Percentiles rank a stretch among this genome's conserved stretches.
These are phyloP conservation scores for Alethe castanea DNA, from an alignment of 2,113 vertebrate species.

Conservation along the genomic window DNA sequence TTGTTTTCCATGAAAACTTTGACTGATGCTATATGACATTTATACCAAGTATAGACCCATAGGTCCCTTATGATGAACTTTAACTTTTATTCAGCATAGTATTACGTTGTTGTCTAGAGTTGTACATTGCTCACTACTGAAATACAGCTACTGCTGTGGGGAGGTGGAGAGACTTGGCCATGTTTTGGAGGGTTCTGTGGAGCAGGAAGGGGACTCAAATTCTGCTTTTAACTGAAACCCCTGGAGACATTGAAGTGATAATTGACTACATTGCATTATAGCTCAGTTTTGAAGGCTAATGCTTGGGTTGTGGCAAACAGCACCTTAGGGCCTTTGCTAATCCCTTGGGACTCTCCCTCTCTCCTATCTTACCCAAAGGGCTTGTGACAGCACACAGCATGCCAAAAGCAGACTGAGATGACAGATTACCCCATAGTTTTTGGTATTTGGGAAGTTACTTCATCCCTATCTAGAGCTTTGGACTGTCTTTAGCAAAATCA, in stretches of 20 bases:
- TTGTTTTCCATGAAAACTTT: constrained; percentile 34
- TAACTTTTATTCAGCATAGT: neutral
- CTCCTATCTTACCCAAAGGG: too few species aligned
- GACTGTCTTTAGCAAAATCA: neutral
- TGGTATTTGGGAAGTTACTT: neutral
- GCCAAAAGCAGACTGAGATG: neutral
- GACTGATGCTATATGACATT: neutral
- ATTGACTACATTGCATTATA: neutral
- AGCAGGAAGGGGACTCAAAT: neutral
- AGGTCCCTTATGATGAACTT: neutral
- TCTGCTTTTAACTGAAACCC: neutral
- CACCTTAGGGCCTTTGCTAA: too few species aligned
- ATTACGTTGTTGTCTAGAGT: neutral
- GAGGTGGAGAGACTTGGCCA: neutral
- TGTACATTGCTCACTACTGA: neutral
- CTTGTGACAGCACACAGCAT: neutral
- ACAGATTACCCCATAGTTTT: neutral
- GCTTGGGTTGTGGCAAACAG: too few species aligned
- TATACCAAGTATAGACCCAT: neutral
- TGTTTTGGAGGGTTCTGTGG: neutral
- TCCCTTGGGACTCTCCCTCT: too few species aligned
- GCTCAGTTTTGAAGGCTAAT: too few species aligned
- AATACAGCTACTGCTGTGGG: neutral
- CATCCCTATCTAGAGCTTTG: neutral
- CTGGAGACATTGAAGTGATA: neutral